These are phyloP conservation scores for Tinea pellionella DNA, from an alignment of 2,888 invertebrate species.

Conservation along the genomic window DNA sequence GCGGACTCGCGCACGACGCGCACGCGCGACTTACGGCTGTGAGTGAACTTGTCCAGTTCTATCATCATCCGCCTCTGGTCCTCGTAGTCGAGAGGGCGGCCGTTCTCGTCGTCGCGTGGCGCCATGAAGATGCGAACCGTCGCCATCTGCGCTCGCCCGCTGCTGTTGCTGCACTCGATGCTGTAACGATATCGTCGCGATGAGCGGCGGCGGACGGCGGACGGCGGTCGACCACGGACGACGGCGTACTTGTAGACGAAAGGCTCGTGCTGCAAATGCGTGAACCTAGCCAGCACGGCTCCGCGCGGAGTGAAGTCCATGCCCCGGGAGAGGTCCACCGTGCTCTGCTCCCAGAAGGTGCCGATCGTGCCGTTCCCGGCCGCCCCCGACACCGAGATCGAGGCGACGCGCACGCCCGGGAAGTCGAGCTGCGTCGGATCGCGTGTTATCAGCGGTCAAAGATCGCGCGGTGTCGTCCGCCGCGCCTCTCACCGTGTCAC, in stretches of 20 bases:
- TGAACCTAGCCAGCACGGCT: conserved; percentile 75
- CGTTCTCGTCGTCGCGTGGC: conserved; percentile 73
- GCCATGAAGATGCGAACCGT: conserved; percentile 79
- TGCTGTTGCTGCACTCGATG: conserved; percentile 70
- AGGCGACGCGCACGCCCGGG: conserved; percentile 69
- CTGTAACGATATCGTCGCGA: conserved; percentile 22
- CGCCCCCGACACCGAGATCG: conserved; percentile 60
- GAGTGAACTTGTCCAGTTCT: conserved; percentile 79
- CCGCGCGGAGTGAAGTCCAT: conserved; percentile 86
- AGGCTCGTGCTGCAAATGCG: conserved; percentile 77
- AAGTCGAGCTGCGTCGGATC: conserved; percentile 68
- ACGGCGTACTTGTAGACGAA: conserved; percentile 68
- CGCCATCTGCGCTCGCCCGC: conserved; percentile 56
- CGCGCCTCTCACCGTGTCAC: conserved; percentile 55
- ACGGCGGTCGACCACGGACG: no score
- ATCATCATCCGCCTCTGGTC: conserved; percentile 76
- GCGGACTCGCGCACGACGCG: neutral
- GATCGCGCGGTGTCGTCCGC: neutral
- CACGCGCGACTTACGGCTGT: conserved; percentile 58
- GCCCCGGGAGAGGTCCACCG: conserved; percentile 81
- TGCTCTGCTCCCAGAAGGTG: conserved; percentile 85
- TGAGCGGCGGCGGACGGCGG: neutral
- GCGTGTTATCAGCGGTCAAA: neutral
- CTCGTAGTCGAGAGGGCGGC: conserved; percentile 63
- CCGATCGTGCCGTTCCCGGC: conserved; percentile 69